Evolutionary conservation across 2,113 vertebrate genomes (phyloP).

Genomic region (Oryzias curvinotus): DNA sequence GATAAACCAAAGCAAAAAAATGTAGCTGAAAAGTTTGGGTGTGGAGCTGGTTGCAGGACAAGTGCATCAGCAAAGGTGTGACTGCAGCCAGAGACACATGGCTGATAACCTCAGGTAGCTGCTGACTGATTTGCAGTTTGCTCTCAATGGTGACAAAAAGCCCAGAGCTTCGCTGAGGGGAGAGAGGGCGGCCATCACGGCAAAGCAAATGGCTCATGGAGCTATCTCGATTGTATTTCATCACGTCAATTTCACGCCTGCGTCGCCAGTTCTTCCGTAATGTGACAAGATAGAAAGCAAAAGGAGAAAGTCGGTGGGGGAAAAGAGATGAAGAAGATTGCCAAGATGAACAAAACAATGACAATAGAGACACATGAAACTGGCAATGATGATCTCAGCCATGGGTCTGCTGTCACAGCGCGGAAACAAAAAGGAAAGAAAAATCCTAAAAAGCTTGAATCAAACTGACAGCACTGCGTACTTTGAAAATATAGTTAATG

Average conservation of each 20-base stretch:
- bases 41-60: conserved; percentile 20
- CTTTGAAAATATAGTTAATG: conserved; percentile 1
- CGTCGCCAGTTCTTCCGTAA: conserved; percentile 50
- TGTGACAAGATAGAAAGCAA: conserved; percentile 52
- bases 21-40: conserved; percentile 26
- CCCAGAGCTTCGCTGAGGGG: conserved; percentile 50
- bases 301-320: conserved; percentile 7
- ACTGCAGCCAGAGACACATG: conserved; percentile 54
- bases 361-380: conserved; percentile 22
- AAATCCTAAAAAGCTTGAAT: conserved; percentile 44
- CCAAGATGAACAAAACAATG: conserved; percentile 22
- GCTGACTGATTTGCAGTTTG: conserved; percentile 72
- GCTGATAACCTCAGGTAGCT: conserved; percentile 72
- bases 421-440: conserved; percentile 46
- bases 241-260: conserved; percentile 74
- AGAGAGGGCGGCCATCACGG: conserved; percentile 56
- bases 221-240: conserved; percentile 77
- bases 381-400: conserved; percentile 45
- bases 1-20: conserved; percentile 7
- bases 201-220: conserved; percentile 74
- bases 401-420: conserved; percentile 36
- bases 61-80: conserved; percentile 43
- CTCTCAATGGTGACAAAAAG: conserved; percentile 64
- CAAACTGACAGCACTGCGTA: conserved; percentile 31
- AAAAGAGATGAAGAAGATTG: conserved; percentile 19